Percentiles rank a stretch among this genome's conserved stretches.
These are phyloP conservation scores for Coleophora deauratella DNA, from an alignment of 2,888 invertebrate species.

Conservation along the genomic window DNA sequence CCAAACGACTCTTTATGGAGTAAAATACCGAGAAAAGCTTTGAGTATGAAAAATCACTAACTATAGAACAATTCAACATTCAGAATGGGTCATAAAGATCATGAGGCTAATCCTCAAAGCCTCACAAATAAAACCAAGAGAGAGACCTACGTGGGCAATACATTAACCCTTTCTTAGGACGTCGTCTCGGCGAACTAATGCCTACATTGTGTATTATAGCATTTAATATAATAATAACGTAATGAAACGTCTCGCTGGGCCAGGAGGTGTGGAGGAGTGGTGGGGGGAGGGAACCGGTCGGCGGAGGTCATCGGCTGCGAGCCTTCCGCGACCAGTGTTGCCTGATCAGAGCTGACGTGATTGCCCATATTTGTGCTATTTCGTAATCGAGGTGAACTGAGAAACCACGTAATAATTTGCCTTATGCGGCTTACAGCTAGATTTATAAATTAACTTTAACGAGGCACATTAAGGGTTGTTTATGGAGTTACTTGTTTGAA, in stretches of 20 bases:
- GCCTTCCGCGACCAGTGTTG: conserved; percentile 68
- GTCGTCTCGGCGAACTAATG: conserved; percentile 59
- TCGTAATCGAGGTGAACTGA: conserved; percentile 41
- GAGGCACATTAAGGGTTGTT: too few relatives aligned
- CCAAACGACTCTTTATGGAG: conserved; percentile 23
- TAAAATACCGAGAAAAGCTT: conserved; percentile 35
- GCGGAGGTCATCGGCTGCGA: conserved; percentile 70
- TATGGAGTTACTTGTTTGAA: too few relatives aligned
- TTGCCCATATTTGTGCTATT: conserved; percentile 50
- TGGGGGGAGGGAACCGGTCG: conserved; percentile 59
- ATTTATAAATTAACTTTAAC: too few relatives aligned
- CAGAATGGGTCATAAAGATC: conserved; percentile 47
- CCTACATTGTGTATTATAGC: conserved; percentile 72
- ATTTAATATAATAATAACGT: conserved; percentile 75
- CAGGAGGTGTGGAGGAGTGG: conserved; percentile 26
- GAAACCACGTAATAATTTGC: conserved; percentile 31
- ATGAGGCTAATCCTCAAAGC: conserved; percentile 40
- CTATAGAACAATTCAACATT: conserved; percentile 49
- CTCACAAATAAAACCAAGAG: conserved; percentile 46
- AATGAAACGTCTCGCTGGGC: conserved; percentile 66
- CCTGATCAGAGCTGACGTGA: conserved; percentile 39
- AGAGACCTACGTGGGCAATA: conserved; percentile 34
- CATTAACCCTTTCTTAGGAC: conserved; percentile 54
- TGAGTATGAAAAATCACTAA: conserved; percentile 27
- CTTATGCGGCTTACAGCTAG: background rate